Base-by-base conservation (phyloP, 2,888 invertebrate species). In the Rhorus exstirpatorius region DNA sequence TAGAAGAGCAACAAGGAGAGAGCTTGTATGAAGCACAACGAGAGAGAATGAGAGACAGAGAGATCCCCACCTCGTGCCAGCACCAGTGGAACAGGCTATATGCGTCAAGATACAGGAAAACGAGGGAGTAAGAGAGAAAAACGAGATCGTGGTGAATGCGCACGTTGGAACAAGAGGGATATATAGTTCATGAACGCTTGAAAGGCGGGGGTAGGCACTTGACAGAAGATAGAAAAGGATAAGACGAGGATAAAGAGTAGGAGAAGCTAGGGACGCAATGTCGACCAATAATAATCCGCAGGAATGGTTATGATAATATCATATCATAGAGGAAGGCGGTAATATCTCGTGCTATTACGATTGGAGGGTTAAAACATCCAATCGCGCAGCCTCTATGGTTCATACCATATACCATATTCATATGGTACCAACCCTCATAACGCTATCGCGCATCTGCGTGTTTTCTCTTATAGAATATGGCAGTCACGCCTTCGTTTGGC, bases 301-400 rank as follows among this genome's bases (percentile, higher is more conserved):
- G 55, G 87, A 89, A 89, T 89, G 46, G 90, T 92, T 92, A 92
- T 92, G 92, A 92, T 92, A 92, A 92, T 92, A 92, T 92, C 91
- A 92, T 92, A 92, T 92, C 91, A 91, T 91, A 91, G 89, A 87
- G 75, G 79, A 79, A 79, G 79, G 88, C 84, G 87, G 87, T 88
- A 87, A 91, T 91, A 91, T 90, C 90, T 86, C 65, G 76, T 72
- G 77, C 88, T 86, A 83, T 88, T 87, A 89, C 90, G 90, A 93
- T 93, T 93, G 93, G 93, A 86, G 86, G 86, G 86, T 81, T 72
- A 84, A 31, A 65, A 75, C 87, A 77, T 85, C 92, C 92, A 92
- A 92, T 91, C 79, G 81, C 65, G 71, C 38, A 46, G 60, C 58
- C 51, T 78, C 72, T 67, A 76, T 67, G 31, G 46, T 79, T 67